Percentiles rank a stretch among this genome's conserved stretches.
phyloP scores from a whole-genome alignment of 1,140 invertebrate genomes.

The Conus betulinus region DNA sequence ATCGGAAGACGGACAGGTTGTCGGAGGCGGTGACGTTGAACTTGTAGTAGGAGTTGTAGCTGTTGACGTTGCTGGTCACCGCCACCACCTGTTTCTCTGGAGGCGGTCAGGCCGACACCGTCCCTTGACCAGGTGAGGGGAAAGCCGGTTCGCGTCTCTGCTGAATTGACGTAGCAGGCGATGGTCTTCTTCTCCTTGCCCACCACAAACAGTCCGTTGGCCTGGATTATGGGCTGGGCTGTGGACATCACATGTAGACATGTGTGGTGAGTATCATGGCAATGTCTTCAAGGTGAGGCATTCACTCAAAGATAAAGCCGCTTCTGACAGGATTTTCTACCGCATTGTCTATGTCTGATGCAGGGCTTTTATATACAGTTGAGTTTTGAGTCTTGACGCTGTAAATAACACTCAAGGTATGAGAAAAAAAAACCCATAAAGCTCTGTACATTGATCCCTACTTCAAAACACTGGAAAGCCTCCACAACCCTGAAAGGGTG shows the following conservation, averaged over 20 bases:
- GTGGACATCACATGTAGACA: neutral
- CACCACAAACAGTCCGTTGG: slow-evolving; percentile 3
- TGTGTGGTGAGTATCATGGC: too few relatives aligned
- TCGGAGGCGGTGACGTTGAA: neutral
- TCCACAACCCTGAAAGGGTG: too few relatives aligned
- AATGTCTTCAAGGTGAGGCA: neutral
- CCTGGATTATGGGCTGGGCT: neutral
- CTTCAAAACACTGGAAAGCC: too few relatives aligned
- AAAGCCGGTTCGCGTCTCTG: neutral
- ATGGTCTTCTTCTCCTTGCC: neutral
- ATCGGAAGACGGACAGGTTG: neutral
- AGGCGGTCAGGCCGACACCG: neutral
- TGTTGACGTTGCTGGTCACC: neutral
- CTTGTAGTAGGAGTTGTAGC: slow-evolving; percentile 8
- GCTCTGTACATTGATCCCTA: too few relatives aligned
- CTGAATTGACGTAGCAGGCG: slow-evolving; percentile 6
- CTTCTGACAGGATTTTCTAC: too few relatives aligned
- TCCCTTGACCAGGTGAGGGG: neutral
- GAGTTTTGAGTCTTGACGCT: too few relatives aligned
- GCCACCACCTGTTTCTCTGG: neutral
- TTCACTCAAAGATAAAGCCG: neutral
- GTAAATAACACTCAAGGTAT: too few relatives aligned
- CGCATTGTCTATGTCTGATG: too few relatives aligned
- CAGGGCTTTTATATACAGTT: neutral
- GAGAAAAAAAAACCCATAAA: too few relatives aligned